Conservation (phyloP, 2,797 vertebrate genomes). For the Anguilla anguilla region DNA sequence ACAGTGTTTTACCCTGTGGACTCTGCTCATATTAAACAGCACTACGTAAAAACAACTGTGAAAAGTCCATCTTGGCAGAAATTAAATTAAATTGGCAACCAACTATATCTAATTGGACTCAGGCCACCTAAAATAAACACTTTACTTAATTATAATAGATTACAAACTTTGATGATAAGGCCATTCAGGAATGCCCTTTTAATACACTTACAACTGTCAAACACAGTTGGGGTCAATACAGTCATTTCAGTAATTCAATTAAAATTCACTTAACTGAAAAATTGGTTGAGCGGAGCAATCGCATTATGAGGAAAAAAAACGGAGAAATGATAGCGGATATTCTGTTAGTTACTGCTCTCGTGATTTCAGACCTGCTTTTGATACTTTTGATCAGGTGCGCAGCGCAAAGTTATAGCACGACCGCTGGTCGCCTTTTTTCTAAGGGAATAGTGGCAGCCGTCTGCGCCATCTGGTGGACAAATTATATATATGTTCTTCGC, state of each 20-base stretch:
- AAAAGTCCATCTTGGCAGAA: not conserved
- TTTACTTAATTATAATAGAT: not conserved
- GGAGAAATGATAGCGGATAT: too few species aligned
- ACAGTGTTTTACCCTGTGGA: too few species aligned
- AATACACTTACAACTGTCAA: not conserved
- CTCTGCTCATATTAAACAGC: not conserved
- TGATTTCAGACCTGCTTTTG: not conserved
- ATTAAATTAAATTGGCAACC: not conserved
- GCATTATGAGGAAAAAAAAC: too few species aligned
- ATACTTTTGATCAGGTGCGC: not conserved
- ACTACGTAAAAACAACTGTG: not conserved
- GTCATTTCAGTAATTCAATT: not conserved
- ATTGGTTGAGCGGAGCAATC: not conserved
- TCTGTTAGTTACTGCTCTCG: not conserved
- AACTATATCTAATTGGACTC: not conserved
- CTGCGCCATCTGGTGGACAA: constrained; percentile 2
- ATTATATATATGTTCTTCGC: not conserved
- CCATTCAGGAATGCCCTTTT: not conserved
- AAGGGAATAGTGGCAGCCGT: not conserved
- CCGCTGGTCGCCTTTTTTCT: not conserved
- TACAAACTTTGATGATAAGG: not conserved
- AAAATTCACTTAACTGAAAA: not conserved
- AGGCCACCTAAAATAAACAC: not conserved
- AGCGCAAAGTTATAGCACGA: not conserved
- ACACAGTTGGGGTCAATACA: not conserved